Percentiles rank a stretch among this genome's conserved stretches.
phyloP scores from a whole-genome alignment of 2,113 vertebrate genomes.

The Nothobranchius furzeri region DNA sequence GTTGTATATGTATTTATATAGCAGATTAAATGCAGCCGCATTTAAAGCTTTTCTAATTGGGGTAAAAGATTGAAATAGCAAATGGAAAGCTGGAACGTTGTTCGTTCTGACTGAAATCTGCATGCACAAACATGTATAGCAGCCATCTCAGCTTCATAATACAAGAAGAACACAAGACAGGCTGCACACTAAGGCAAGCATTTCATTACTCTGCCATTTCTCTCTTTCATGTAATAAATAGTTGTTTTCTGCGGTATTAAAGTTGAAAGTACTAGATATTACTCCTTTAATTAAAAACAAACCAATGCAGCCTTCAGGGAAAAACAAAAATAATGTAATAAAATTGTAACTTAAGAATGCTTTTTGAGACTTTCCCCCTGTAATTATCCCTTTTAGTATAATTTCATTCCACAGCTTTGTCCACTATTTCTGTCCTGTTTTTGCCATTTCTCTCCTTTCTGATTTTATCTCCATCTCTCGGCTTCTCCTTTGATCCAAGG shows the following conservation, averaged over 20 bases:
- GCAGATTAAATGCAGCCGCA: background rate
- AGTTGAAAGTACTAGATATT: background rate
- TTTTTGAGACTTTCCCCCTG: slow-evolving; percentile 2
- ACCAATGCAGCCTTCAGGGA: background rate
- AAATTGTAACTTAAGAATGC: background rate
- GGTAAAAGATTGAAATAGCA: background rate
- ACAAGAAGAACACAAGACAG: background rate
- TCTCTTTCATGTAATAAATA: background rate
- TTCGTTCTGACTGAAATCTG: background rate
- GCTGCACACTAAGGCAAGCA: background rate
- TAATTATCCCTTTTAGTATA: slow-evolving; percentile 6
- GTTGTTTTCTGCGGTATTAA: background rate
- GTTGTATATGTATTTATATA: too few species aligned
- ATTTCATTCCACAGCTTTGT: slow-evolving; percentile 25
- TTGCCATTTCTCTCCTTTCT: slow-evolving; percentile 5
- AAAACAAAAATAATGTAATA: slow-evolving; percentile 4
- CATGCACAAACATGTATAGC: background rate
- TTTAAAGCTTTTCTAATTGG: background rate
- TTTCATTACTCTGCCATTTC: background rate
- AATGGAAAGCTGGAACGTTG: background rate
- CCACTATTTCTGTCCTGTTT: slow-evolving; percentile 24
- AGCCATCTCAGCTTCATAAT: background rate
- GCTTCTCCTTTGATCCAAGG: slow-evolving; percentile 67
- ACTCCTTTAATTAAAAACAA: background rate
- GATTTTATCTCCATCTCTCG: background rate